Percentiles rank a stretch among this genome's conserved stretches.
Conservation (phyloP, 2,888 invertebrate species). For the Drosophila algonquin region DNA sequence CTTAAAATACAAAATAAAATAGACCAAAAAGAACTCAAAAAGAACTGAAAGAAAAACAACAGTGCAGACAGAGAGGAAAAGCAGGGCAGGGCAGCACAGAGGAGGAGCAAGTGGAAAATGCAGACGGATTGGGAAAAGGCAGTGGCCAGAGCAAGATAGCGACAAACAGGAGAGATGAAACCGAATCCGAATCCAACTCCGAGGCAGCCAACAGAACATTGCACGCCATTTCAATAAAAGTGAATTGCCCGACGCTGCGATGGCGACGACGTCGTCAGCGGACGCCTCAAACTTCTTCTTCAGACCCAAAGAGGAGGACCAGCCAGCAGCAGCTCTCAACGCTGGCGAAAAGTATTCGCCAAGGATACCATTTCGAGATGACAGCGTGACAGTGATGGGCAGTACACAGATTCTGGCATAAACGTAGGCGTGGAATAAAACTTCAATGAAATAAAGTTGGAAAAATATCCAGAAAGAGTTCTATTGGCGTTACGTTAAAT, state of each 20-base stretch:
- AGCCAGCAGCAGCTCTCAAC: constrained; percentile 37
- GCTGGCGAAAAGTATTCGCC: constrained; percentile 62
- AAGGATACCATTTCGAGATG: constrained; percentile 50
- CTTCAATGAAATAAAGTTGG: background rate
- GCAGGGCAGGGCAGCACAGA: constrained; percentile 9
- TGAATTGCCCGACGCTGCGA: constrained; percentile 77
- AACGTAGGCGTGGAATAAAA: background rate
- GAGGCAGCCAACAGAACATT: constrained; percentile 71
- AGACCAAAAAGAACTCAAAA: constrained; percentile 51
- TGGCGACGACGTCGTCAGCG: constrained; percentile 40
- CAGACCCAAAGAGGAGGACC: constrained; percentile 4
- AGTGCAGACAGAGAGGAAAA: constrained; percentile 26
- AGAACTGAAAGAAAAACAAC: constrained; percentile 20
- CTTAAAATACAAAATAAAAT: constrained; percentile 78
- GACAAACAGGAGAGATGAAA: constrained; percentile 46
- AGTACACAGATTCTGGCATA: no score
- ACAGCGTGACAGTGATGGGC: constrained; percentile 22
- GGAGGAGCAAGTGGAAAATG: constrained; percentile 5
- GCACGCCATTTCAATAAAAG: constrained; percentile 83
- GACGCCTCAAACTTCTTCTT: constrained; percentile 58
- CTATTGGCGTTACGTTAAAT: no score
- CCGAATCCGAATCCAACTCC: constrained; percentile 53
- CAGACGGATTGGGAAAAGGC: constrained; percentile 60
- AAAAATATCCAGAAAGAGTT: background rate
- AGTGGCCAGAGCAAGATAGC: constrained; percentile 38